These are phyloP conservation scores for Polydrusus cervinus DNA, from an alignment of 2,888 invertebrate species.

Conservation along the genomic window DNA sequence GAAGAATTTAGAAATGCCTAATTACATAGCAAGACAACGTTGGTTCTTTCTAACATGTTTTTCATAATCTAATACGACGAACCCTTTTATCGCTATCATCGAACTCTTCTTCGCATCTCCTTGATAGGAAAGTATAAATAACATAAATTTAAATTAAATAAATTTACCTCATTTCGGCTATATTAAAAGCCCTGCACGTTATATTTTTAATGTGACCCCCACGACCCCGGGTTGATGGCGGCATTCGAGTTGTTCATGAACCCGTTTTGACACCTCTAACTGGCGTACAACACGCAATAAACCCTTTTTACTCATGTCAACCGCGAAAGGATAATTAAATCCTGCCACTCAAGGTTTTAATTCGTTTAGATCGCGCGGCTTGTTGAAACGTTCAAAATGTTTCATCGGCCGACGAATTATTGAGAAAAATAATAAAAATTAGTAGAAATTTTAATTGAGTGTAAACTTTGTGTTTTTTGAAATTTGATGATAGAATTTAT, in stretches of 20 bases:
- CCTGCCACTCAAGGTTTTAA: constrained; percentile 31
- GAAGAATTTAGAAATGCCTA: too few relatives aligned
- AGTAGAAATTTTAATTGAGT: too few relatives aligned
- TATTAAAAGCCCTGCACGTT: not conserved
- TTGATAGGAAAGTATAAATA: too few relatives aligned
- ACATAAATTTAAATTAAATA: too few relatives aligned
- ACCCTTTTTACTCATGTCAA: constrained; percentile 27
- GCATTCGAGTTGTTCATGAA: constrained; percentile 8
- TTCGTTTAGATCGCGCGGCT: constrained; percentile 13
- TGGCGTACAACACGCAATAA: constrained; percentile 28
- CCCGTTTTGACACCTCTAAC: constrained; percentile 38
- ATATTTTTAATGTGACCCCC: constrained; percentile 6
- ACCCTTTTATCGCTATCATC: too few relatives aligned
- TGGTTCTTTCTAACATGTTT: too few relatives aligned
- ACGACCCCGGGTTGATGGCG: constrained; percentile 13
- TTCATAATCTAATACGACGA: too few relatives aligned
- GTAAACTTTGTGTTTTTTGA: too few relatives aligned
- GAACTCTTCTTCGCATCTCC: too few relatives aligned
- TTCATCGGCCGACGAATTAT: not conserved
- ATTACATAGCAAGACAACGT: too few relatives aligned
- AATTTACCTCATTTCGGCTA: too few relatives aligned
- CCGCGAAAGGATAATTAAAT: constrained; percentile 31
- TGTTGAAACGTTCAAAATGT: not conserved
- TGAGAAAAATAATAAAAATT: not conserved
- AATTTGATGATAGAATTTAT: too few relatives aligned